Evolutionary conservation across 2,113 vertebrate genomes (phyloP).

Genomic region (Maccullochella peelii): DNA sequence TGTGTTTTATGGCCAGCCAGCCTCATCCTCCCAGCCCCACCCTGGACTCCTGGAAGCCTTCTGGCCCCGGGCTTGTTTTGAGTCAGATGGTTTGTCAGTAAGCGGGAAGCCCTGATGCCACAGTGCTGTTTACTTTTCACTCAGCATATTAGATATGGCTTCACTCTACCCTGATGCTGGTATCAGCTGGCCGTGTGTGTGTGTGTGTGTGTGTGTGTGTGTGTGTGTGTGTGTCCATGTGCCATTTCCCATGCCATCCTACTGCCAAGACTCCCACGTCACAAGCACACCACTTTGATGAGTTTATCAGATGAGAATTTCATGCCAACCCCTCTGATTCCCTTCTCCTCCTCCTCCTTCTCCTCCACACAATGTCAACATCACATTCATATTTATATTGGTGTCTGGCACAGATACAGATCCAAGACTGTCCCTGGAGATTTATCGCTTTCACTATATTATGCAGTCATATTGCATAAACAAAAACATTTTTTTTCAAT

Average conservation of each 20-base stretch:
- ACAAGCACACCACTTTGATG: constrained; percentile 52
- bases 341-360: neutral
- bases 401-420: constrained; percentile 61
- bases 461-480: constrained; percentile 18
- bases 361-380: constrained; percentile 18
- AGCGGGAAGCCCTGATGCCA: constrained; percentile 73
- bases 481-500: too few species aligned
- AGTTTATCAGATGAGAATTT: constrained; percentile 72
- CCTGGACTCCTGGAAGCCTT: constrained; percentile 46
- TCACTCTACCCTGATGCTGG: constrained; percentile 80
- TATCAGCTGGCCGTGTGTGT: constrained; percentile 66
- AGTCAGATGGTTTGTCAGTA: constrained; percentile 61
- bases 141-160: constrained; percentile 78
- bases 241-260: constrained; percentile 34
- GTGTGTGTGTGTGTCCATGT: constrained; percentile 23
- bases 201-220: constrained; percentile 28
- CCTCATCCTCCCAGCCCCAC: constrained; percentile 39
- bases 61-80: constrained; percentile 65
- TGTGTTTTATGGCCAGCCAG: constrained; percentile 27
- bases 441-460: constrained; percentile 37
- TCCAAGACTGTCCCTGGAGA: constrained; percentile 46
- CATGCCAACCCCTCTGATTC: constrained; percentile 22
- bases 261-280: constrained; percentile 32
- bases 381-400: constrained; percentile 50
- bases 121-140: constrained; percentile 78